Conservation (phyloP, 2,888 invertebrate genomes). For the Eupeodes latifasciatus region DNA sequence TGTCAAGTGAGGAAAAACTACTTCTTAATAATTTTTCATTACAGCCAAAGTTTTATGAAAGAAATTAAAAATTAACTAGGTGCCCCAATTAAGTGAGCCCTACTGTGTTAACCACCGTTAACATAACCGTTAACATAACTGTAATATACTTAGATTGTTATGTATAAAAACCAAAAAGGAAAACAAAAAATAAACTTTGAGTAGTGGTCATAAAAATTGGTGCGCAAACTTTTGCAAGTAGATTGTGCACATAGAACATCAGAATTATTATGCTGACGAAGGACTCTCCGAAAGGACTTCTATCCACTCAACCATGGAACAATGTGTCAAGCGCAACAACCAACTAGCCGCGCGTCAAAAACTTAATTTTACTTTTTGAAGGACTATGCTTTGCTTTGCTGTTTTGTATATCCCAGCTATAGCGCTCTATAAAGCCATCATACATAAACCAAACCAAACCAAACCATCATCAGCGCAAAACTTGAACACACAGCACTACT, state of each 20-base stretch:
- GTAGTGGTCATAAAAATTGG: constrained; percentile 12
- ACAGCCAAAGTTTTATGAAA: background rate
- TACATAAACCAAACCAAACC: background rate
- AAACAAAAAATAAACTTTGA: background rate
- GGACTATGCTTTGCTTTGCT: constrained; percentile 1
- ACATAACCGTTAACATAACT: background rate
- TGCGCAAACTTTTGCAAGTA: constrained; percentile 5
- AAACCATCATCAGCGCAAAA: constrained; percentile 7
- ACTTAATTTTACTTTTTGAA: constrained; percentile 24
- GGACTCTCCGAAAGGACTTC: constrained; percentile 14
- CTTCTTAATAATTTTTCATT: background rate
- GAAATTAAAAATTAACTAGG: background rate
- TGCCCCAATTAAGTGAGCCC: background rate
- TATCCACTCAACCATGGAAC: constrained; percentile 13
- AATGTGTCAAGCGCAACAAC: constrained; percentile 39
- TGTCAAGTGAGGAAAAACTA: too few relatives aligned
- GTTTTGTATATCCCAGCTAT: too few relatives aligned
- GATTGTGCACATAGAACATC: background rate
- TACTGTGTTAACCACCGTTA: background rate
- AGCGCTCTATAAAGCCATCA: background rate
- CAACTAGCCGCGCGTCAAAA: constrained; percentile 25
- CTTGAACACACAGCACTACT: background rate
- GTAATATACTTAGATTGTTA: background rate
- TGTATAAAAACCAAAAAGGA: background rate
- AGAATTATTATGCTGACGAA: constrained; percentile 1